Conservation (phyloP, 2,888 invertebrate genomes). For the Tubulanus polymorphus region DNA sequence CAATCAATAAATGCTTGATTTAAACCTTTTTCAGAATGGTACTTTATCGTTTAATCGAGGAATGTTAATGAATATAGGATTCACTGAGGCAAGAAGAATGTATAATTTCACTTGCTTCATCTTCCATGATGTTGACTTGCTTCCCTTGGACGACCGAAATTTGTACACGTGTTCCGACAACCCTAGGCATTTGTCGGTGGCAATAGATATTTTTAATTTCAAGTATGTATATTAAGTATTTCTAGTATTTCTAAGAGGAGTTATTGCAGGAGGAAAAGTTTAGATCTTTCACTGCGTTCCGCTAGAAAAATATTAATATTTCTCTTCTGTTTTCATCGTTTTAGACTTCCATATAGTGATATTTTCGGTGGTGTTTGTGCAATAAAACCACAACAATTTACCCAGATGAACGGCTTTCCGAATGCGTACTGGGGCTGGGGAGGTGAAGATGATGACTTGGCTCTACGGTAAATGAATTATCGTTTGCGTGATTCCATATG, state of each 20-base stretch:
- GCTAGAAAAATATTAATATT: too few species aligned
- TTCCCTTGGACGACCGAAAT: not conserved
- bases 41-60: not conserved
- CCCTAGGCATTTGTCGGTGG: not conserved
- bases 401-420: not conserved
- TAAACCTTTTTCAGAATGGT: too few species aligned
- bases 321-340: too few species aligned
- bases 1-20: too few species aligned
- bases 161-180: not conserved
- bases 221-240: not conserved
- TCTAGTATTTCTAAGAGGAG: too few species aligned
- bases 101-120: not conserved
- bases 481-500: too few species aligned
- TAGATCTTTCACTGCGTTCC: too few species aligned
- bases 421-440: slow-evolving; percentile 1
- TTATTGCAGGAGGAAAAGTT: too few species aligned
- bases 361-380: not conserved
- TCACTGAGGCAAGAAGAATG: not conserved
- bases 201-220: too few species aligned
- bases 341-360: not conserved
- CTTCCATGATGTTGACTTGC: not conserved
- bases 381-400: not conserved
- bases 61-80: not conserved
- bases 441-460: not conserved
- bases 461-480: too few species aligned